Percentiles rank a stretch among this genome's conserved stretches.
Conservation (phyloP, 37 sponge, comb jelly and placozoan genomes). For the Axinella damicornis region DNA sequence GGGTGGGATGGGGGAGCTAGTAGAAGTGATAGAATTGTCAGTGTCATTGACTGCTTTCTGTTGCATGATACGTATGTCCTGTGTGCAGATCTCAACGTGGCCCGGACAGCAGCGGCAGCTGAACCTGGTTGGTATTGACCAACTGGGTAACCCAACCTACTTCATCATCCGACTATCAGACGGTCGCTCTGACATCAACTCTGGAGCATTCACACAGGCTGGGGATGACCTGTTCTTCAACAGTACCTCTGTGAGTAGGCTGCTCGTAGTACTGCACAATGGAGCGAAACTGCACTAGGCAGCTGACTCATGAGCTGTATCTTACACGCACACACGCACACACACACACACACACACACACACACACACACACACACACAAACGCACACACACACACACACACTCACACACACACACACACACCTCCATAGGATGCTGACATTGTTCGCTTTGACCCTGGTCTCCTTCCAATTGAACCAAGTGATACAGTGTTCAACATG, state of each 20-base stretch:
- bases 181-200: conserved; percentile 23
- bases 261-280: no score
- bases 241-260: not conserved
- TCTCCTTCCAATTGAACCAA: conserved; percentile 1
- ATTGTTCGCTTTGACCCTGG: conserved; percentile 21
- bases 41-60: no score
- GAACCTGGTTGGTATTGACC: conserved; percentile 38
- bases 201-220: conserved; percentile 28
- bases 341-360: no score
- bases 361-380: no score
- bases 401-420: not conserved
- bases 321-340: no score
- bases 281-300: no score
- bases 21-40: no score
- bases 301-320: no score
- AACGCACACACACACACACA: no score
- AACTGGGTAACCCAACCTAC: conserved; percentile 57
- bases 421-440: not conserved
- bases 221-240: not conserved
- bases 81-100: not conserved
- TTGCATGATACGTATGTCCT: no score
- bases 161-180: conserved; percentile 45
- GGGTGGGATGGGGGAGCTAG: no score
- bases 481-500: not conserved
- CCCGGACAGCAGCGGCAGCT: conserved; percentile 45